Base-by-base conservation (phyloP, 2,113 vertebrate genomes). In the Maccullochella peelii region DNA sequence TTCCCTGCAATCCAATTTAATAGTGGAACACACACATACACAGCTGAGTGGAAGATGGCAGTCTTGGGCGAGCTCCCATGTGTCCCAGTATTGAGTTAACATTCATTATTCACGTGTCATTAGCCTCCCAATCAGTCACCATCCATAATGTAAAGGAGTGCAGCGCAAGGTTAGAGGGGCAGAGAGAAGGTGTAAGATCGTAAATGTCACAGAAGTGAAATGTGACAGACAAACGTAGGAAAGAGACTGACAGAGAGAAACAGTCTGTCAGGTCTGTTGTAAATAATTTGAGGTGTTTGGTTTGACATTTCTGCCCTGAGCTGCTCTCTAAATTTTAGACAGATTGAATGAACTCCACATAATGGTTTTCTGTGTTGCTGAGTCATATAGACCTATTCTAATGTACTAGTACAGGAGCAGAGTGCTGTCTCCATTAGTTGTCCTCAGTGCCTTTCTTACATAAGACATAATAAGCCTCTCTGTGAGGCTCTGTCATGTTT, bases 71-170 rank as follows among this genome's bases (percentile, higher is more conserved):
- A 67, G 62, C 65, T 65, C 77, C 74, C 78, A 38, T 73, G 77
- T 73, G 82, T 69, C 42, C 69, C 77, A 73, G 77, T 82, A 76
- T 89, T 90, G 74, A 75, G 72, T 83, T 81, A 82, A 77, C 79
- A 90, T 89, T 58, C 57, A 82, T 80, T 80, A 86, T 90, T 91
- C 77, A 89, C 82, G 47, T 71, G 79, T 84, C 81, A 71, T 90
- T 83, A 71, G 67, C 38, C 44, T 70, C 66, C 54, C 50, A 68
- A 86, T 91, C 80, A 83, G 62, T 80, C 82, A 57, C 70, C 77
- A 86, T 86, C 42, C 57, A 83, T 87, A 80, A 82, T 80, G 80
- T 62, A 87, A 66, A 77, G 8, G 33, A 30, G 71, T 36, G 49
- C 18, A 6, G 6, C 1, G 8, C 7, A 1, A n/a, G 67, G 49